Base-by-base conservation (phyloP, 1,140 invertebrate genomes). In the Helicoverpa armigera region DNA sequence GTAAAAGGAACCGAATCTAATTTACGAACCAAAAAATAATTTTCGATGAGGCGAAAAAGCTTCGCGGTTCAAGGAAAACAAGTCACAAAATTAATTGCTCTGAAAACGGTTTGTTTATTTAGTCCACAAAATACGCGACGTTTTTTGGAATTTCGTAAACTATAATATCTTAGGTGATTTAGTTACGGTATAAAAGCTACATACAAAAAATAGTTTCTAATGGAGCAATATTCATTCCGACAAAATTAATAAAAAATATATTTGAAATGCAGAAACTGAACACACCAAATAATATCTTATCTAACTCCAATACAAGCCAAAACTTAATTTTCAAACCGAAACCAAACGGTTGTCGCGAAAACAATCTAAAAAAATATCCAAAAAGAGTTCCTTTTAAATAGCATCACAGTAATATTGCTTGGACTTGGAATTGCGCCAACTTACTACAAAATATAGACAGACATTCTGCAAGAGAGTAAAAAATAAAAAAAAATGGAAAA, bases 401-500 rank as follows among this genome's bases (percentile, higher is more conserved):
- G 16, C 48, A 67, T 67, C 43, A 43, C 35, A 50, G 65, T 23
- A 69, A 69, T 72, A 72, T 72, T 54, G 18, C 50, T 51, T 12
- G 18, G 23, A 54, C 35, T 65, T 65, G 69, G 69, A 51, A 54
- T 72, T 31, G 48, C 12, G 69, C 69, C 69, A 72, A 53, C 50
- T 72, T 29, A 53, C 69, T 72, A n/a, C 50, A 54, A n/a, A 72
- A 53, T 43, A 72, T 72, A 53, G 18, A 72, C 69, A 72, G 43
- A 31, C 23, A 72, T 72, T 72, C 18, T 31, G 65, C n/a, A 50
- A 11, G 3, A 18, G 23, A 72, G 9, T 43, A 43, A 43, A 43
- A 43, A 43, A 43, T 35, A 9, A 43, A 43, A 43, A 43, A 43
- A 43, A 43, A 43, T 43, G 35, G 7, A 43, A 35, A 43, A 43